Base-by-base conservation (phyloP, 2,888 invertebrate species). In the Neoscelio sp. region DNA sequence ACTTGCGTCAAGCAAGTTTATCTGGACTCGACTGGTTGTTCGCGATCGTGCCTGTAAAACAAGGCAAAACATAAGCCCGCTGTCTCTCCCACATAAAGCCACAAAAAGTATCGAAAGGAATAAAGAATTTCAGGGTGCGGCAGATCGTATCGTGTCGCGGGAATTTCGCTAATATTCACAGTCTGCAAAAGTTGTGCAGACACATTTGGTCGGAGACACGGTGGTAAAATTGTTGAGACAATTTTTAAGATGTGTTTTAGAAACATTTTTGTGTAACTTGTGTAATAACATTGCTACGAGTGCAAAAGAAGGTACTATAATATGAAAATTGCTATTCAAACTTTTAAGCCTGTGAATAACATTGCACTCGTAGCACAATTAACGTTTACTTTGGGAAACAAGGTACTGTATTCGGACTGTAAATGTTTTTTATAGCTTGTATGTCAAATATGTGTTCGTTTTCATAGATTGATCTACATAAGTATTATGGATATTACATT, bases 111-210 rank as follows among this genome's bases (percentile, higher is more conserved):
- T 52, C 65, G 70, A 60, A 75, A 65, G 54, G 56, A 68, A 62
- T 60, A 62, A 73, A 68, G 65, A 70, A 62, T 58, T 73, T 60
- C 28, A 75, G 79, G 79, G 79, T 48, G 79, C 79, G 79, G 79
- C 67, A 64, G 79, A 79, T 79, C 52, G 56, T 79, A 79, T 79
- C 79, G 79, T 58, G 58, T 68, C 65, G 65, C 52, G 54, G 65
- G 71, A 79, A 79, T 75, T 75, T 74, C 23, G 52, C 75, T 75
- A 75, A 79, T 75, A 79, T 71, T 79, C 50, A 26, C 58, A 54
- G 50, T 54, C 40, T 26, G 4, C 35, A 42, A 40, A 50, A 35
- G 54, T 64, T 56, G 64, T 56, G 40, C 48, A 46, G 56, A 33
- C 54, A 38, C 54, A 38, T 54, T 44, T 48, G 52, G 60, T 15